A percentile compares a stretch with the other conserved stretches of the same genome.
phyloP scores from a whole-genome alignment of 2,113 vertebrate genomes.

The Eudyptes chrysolophus region DNA sequence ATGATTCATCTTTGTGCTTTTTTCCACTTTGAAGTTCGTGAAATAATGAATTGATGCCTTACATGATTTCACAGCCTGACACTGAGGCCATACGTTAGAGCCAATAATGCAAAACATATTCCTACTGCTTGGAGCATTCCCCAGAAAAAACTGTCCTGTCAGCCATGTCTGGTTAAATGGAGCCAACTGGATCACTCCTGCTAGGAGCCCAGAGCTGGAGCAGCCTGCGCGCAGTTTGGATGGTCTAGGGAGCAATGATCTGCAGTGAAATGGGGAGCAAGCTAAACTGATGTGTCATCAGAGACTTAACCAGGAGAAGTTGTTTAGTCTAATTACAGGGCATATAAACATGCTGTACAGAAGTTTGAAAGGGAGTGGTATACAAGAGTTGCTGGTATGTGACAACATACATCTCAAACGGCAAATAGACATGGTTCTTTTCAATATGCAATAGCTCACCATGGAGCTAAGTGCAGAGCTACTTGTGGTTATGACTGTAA shows the following conservation, averaged over 20 bases:
- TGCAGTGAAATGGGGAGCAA: background rate
- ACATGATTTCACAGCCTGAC: background rate
- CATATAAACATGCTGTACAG: background rate
- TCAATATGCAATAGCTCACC: background rate
- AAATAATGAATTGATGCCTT: background rate
- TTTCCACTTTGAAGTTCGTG: background rate
- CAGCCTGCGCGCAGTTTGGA: fast-evolving
- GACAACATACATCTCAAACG: background rate
- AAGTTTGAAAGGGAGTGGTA: background rate
- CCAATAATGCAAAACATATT: background rate
- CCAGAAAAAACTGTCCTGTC: background rate
- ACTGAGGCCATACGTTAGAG: background rate
- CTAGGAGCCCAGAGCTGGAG: background rate
- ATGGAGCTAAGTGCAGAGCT: background rate
- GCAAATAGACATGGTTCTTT: background rate
- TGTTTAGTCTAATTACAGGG: background rate
- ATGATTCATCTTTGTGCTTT: background rate
- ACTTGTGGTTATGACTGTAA: background rate
- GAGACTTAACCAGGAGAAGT: background rate
- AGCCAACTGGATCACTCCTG: background rate
- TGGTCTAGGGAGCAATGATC: background rate
- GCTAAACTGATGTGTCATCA: background rate
- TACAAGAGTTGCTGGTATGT: background rate
- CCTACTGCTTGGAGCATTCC: background rate
- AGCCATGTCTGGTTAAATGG: background rate